phyloP scores from a whole-genome alignment of 2,113 vertebrate species.

The Morone saxatilis region DNA sequence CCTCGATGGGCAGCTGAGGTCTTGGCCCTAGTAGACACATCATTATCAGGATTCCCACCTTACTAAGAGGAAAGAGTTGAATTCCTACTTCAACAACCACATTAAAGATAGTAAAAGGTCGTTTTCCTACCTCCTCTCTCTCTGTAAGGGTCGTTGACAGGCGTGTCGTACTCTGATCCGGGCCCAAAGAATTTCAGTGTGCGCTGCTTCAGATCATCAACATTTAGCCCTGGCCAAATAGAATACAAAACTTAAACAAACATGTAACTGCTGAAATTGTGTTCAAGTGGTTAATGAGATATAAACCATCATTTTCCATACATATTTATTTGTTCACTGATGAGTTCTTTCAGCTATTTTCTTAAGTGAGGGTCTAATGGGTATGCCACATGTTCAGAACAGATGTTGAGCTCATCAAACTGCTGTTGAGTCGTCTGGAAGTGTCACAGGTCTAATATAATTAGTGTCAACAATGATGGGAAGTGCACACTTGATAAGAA shows the following conservation, averaged over 20 bases:
- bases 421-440: background rate
- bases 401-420: background rate
- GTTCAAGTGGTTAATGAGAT: background rate
- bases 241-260: background rate
- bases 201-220: conserved; percentile 79
- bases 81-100: background rate
- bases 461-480: background rate
- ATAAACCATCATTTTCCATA: background rate
- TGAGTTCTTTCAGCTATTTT: background rate
- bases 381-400: background rate
- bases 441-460: background rate
- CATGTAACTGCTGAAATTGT: no score
- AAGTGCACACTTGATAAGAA: background rate
- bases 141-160: conserved; percentile 83
- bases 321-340: background rate
- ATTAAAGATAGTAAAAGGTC: background rate
- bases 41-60: background rate
- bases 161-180: conserved; percentile 83
- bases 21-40: conserved; percentile 72
- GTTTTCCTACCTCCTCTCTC: conserved; percentile 73
- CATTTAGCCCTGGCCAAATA: conserved; percentile 74
- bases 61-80: background rate
- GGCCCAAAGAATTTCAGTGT: conserved; percentile 82
- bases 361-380: background rate
- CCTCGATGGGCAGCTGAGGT: conserved; percentile 83